These are phyloP conservation scores for Poecilobothrus nobilitatus DNA, from an alignment of 2,888 invertebrate species.

Conservation along the genomic window DNA sequence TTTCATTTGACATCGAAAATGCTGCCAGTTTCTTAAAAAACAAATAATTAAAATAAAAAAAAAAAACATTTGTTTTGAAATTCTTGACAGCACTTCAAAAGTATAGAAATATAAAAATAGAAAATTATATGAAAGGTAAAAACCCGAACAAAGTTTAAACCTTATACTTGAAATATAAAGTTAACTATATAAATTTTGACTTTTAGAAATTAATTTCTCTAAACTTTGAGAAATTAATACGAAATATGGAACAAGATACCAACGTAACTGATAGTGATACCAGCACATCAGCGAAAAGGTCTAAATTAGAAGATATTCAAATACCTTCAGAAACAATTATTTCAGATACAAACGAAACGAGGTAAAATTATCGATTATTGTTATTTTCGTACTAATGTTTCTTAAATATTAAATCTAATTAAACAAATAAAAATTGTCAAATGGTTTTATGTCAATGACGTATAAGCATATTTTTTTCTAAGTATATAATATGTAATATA, in stretches of 20 bases:
- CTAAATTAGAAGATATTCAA: neutral
- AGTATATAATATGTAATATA: too few species aligned
- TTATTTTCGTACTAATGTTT: neutral
- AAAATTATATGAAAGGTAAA: too few species aligned
- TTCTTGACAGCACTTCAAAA: neutral
- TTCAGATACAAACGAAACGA: neutral
- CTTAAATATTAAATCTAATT: neutral
- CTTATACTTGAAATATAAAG: too few species aligned
- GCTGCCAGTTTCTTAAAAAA: neutral
- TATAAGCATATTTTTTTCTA: neutral
- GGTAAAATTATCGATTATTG: neutral
- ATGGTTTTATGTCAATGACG: neutral
- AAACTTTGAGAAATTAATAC: neutral
- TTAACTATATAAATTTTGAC: too few species aligned
- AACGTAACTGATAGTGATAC: neutral
- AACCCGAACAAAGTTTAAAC: too few species aligned
- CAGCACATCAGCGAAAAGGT: neutral
- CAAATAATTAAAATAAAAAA: too few species aligned
- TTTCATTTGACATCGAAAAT: neutral
- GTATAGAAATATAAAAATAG: too few species aligned
- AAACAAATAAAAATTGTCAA: neutral
- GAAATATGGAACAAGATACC: neutral
- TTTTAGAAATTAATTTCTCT: too few species aligned
- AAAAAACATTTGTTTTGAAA: neutral
- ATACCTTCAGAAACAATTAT: neutral